A percentile compares a stretch with the other conserved stretches of the same genome.
Evolutionary conservation across 2,113 vertebrate genomes (phyloP).

Genomic region (Phalacrocorax pelagicus): DNA sequence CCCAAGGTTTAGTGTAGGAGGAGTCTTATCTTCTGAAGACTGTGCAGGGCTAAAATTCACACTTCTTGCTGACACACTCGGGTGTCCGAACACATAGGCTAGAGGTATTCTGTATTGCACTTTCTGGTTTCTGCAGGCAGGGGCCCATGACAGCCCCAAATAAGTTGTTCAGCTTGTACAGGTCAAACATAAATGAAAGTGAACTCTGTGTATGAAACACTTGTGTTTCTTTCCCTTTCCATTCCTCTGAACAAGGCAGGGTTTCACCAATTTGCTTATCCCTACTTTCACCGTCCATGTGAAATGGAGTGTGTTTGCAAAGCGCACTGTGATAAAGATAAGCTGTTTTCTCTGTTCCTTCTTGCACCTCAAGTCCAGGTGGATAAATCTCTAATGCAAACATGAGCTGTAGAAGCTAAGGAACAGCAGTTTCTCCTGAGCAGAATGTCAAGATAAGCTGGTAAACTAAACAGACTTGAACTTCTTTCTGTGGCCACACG

Average conservation of each 20-base stretch:
- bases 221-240: not conserved
- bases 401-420: not conserved
- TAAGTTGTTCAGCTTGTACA: not conserved
- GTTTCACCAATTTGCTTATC: not conserved
- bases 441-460: not conserved
- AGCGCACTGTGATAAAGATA: not conserved
- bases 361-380: not conserved
- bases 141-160: not conserved
- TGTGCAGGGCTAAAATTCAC: not conserved
- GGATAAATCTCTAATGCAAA: not conserved
- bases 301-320: not conserved
- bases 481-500: not conserved
- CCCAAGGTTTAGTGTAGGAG: not conserved
- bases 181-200: not conserved
- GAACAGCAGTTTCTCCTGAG: not conserved
- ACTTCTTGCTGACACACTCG: not conserved
- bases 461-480: not conserved
- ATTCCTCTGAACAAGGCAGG: not conserved
- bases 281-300: accelerated
- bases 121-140: not conserved
- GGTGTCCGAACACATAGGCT: not conserved
- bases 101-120: not conserved
- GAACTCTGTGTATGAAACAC: not conserved
- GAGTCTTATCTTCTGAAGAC: not conserved
- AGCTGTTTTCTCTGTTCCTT: not conserved